Evolutionary conservation across 2,113 vertebrate genomes (phyloP), one percentile per base, ranked within the genome.

Genomic region (Hippocampus zosterae): DNA sequence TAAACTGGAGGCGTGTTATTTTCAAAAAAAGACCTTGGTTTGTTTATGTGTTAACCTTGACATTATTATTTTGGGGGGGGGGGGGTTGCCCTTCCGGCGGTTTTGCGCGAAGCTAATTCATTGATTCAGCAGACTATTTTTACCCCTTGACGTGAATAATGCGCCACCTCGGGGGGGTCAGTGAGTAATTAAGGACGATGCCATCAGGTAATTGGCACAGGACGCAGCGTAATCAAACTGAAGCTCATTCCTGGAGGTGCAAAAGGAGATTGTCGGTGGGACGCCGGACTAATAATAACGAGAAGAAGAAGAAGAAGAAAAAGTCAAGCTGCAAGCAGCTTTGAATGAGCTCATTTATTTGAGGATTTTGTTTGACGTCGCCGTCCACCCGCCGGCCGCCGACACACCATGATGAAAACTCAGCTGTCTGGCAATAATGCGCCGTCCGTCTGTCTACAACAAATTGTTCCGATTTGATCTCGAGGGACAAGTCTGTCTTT

Each of bases 151-250:
- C 56, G n/a, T 41, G 27, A 73, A 78, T 71, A 65, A 76, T 62
- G 52, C 67, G 55, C 71, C 48, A 66, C 50, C 57, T 71, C 5
- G 1, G 25, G 63, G 65, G 44, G 68, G 48, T 65, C 72, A 53
- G 29, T 60, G 37, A 16, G 64, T 78, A 75, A 78, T 73, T 59
- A 70, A 55, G 65, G 41, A 74, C 42, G 72, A 76, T 71, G 61
- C 50, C 52, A 74, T 77, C 67, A 46, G 68, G 29, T 78, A 77
- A 79, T 65, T 72, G 74, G 63, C 69, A 74, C 64, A 52, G 42
- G 37, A 37, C 57, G 69, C 69, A 69, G 48, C 0, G 5, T 53
- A 25, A 67, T 79, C 42, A 66, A 41, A 42, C 37, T 71, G 29
- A 72, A 75, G 71, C 71, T n/a, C 59, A 69, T 66, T 52, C 57